A percentile compares a stretch with the other conserved stretches of the same genome.
Evolutionary conservation across 2,113 vertebrate genomes (phyloP).

Genomic region (Onychostruthus taczanowskii): DNA sequence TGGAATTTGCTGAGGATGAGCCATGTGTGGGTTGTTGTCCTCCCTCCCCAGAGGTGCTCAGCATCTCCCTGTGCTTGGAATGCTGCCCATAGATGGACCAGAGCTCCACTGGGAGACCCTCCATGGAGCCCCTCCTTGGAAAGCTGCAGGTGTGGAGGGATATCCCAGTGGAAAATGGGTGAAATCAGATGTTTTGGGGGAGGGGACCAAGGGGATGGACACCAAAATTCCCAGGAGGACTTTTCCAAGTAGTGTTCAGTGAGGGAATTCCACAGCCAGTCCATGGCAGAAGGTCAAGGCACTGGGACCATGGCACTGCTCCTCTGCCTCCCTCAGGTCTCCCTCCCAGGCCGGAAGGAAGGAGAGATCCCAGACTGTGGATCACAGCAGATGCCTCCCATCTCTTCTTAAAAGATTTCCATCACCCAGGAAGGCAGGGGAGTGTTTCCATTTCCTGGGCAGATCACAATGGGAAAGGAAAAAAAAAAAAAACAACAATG

Average conservation of each 20-base stretch:
- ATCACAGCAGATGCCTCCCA: background rate
- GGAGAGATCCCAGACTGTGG: background rate
- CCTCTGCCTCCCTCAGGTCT: background rate
- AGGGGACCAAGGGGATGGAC: background rate
- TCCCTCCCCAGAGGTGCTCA: background rate
- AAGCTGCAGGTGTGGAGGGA: background rate
- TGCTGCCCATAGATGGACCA: background rate
- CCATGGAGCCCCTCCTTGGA: background rate
- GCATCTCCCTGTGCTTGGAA: background rate
- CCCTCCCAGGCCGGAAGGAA: accelerated
- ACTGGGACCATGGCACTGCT: background rate
- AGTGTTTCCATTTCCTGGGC: background rate
- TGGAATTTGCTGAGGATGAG: background rate
- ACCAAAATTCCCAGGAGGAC: background rate
- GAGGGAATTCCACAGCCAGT: background rate
- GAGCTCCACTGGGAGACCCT: background rate
- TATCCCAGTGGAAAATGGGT: background rate
- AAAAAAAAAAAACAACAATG: background rate
- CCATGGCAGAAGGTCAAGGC: background rate
- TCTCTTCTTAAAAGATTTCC: background rate
- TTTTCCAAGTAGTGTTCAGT: background rate
- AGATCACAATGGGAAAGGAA: background rate
- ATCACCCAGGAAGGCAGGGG: background rate
- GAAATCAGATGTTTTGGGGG: background rate
- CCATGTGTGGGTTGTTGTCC: accelerated